Evolutionary conservation across 2,113 vertebrate species (phyloP), one percentile per base, ranked within the genome.

Genomic region (Gopherus flavomarginatus): DNA sequence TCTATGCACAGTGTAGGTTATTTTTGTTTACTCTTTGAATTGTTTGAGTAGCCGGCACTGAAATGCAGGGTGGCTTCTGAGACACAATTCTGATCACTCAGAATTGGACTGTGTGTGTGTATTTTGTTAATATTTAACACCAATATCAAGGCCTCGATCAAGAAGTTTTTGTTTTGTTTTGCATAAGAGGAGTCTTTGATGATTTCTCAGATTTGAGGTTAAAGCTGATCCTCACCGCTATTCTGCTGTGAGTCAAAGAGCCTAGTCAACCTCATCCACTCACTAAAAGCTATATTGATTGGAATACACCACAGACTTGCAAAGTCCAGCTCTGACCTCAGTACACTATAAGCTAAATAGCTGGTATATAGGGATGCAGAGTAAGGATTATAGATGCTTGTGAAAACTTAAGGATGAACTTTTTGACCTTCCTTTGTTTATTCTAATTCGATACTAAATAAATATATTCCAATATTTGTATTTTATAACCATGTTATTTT

Each of bases 391-490:
- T 79, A 4, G 8, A 0, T 69, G 53, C 62, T 2, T 83, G 16
- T 38, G 90, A 75, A 89, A 82, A 22, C 1, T 57, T 81, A 93
- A 93, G 50, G 42, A 85, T 50, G 19, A 94, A 42, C 31, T 69
- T 69, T 44, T 44, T n/a, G 53, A 89, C n/a, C 69, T 86, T 87
- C 49, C 6, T 27, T 62, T 77, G 88, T 82, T 81, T 89, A 53
- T 31, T 75, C 90, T 29, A 95, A 90, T 88, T 95, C 35, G 42
- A 5, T 53, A 44, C 86, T 91, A 85, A n/a, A 24, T 79, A 49
- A 24, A 79, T 22, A 14, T 27, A 57, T 38, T 31, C 2, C 14
- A 89, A 5, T 38, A 3, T 83, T 87, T 94, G 12, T 65, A 81
- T 90, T 85, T 69, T 62, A 92, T 85, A 95, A 87, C 19, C 4